These are phyloP conservation scores for Diploptera punctata DNA, from an alignment of 2,888 invertebrate species.

Conservation along the genomic window DNA sequence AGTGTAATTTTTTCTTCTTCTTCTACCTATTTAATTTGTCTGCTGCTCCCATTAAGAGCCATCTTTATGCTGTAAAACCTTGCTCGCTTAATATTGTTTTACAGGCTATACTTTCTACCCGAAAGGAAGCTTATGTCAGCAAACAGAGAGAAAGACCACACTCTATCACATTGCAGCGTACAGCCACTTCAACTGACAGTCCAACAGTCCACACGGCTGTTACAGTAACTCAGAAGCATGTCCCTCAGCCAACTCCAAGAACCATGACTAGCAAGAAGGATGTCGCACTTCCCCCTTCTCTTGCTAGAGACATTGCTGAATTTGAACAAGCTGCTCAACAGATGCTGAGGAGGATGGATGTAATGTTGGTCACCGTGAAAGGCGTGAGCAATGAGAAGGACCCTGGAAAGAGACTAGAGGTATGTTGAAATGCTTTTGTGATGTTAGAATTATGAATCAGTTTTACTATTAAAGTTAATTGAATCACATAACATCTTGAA, in stretches of 20 bases:
- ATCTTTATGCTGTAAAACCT: too few relatives aligned
- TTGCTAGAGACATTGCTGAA: conserved; percentile 55
- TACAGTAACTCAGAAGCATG: conserved; percentile 9
- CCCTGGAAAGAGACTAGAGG: conserved; percentile 68
- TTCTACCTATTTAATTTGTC: too few relatives aligned
- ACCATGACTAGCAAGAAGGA: conserved; percentile 3
- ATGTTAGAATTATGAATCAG: too few relatives aligned
- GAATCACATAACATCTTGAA: too few relatives aligned
- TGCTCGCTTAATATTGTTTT: too few relatives aligned
- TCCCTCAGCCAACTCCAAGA: conserved; percentile 10
- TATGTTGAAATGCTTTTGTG: conserved; percentile 49
- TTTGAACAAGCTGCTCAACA: conserved; percentile 58
- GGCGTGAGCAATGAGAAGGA: conserved; percentile 64
- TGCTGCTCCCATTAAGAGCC: too few relatives aligned
- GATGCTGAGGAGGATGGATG: conserved; percentile 64
- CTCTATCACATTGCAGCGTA: neutral
- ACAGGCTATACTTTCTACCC: conserved; percentile 40
- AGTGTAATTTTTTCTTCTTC: too few relatives aligned
- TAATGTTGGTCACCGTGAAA: conserved; percentile 64
- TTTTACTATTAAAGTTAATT: too few relatives aligned
- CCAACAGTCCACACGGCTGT: conserved; percentile 27
- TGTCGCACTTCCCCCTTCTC: neutral
- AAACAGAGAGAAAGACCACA: conserved; percentile 26
- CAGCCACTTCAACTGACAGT: neutral
- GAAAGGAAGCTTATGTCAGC: conserved; percentile 38